Conservation (phyloP, 2,113 vertebrate genomes). For the Leptodactylus fuscus region DNA sequence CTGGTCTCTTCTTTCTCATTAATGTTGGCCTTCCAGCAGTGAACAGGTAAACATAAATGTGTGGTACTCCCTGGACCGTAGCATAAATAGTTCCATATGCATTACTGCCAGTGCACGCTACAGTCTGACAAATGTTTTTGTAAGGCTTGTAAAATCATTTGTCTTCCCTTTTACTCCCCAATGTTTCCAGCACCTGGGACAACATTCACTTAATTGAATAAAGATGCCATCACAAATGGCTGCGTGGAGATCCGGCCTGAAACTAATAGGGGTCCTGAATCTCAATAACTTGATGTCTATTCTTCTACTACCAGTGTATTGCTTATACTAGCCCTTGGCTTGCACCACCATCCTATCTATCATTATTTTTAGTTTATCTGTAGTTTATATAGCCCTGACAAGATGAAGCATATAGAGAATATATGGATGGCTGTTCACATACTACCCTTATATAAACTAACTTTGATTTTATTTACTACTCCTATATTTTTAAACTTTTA, state of each 20-base stretch:
- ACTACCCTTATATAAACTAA: no score
- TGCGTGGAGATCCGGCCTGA: background rate
- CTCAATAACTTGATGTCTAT: background rate
- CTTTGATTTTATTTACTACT: no score
- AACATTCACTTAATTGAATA: conserved; percentile 38
- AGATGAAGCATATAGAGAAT: background rate
- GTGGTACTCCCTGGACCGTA: background rate
- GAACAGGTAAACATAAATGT: conserved; percentile 22
- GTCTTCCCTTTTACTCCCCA: conserved; percentile 28
- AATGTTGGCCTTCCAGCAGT: background rate
- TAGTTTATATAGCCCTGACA: background rate
- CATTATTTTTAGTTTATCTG: background rate
- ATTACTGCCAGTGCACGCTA: background rate
- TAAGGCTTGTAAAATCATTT: conserved; percentile 37
- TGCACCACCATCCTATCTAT: background rate
- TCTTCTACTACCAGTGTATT: background rate
- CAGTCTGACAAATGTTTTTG: conserved; percentile 40
- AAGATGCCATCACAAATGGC: conserved; percentile 29
- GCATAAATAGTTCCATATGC: conserved; percentile 19
- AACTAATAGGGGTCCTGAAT: background rate
- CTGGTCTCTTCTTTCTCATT: background rate
- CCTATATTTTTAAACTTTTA: no score
- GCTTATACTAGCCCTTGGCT: background rate
- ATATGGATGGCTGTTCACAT: no score
- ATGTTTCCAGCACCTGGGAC: conserved; percentile 20